Evolutionary conservation across 23 tunicate genomes (phyloP).

Genomic region (Halocynthia roretzi): DNA sequence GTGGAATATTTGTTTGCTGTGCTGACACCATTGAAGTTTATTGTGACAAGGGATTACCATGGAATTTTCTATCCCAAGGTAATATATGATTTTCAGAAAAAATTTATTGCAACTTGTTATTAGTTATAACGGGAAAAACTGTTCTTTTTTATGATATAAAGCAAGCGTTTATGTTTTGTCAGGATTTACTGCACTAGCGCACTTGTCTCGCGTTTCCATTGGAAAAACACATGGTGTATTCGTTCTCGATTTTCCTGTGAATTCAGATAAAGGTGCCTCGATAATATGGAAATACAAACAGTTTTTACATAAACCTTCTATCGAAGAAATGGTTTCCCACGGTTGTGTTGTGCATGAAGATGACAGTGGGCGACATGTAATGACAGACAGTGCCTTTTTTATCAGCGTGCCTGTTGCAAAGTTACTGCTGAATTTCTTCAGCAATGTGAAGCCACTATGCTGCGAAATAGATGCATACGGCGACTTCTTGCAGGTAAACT

Average conservation of each 20-base stretch:
- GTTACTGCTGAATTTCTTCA: slow-evolving; percentile 41
- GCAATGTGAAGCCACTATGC: slow-evolving; percentile 40
- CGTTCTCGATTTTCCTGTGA: slow-evolving; percentile 29
- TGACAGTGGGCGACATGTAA: slow-evolving; percentile 21
- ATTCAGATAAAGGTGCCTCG: background rate
- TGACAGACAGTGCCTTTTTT: slow-evolving; percentile 79
- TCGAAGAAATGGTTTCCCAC: slow-evolving; percentile 35
- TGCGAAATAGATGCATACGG: slow-evolving; percentile 97
- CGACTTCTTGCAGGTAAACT: slow-evolving; percentile 70
- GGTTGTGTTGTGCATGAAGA: slow-evolving; percentile 31
- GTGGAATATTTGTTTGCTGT: slow-evolving; percentile 88
- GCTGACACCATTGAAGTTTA: slow-evolving; percentile 85
- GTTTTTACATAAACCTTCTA: slow-evolving; percentile 81
- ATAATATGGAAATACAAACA: slow-evolving; percentile 29
- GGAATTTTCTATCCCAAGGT: slow-evolving; percentile 52
- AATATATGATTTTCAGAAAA: background rate
- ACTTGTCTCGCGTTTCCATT: slow-evolving; percentile 45
- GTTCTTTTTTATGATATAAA: background rate
- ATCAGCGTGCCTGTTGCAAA: slow-evolving; percentile 42
- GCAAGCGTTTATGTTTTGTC: background rate
- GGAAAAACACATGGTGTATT: slow-evolving; percentile 87
- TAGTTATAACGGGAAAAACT: background rate
- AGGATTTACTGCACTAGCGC: slow-evolving; percentile 79
- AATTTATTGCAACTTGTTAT: background rate
- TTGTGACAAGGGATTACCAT: slow-evolving; percentile 29